A percentile compares a stretch with the other conserved stretches of the same genome.
These are phyloP conservation scores for Halyomorpha halys DNA, from an alignment of 1,140 invertebrate species.

Conservation along the genomic window DNA sequence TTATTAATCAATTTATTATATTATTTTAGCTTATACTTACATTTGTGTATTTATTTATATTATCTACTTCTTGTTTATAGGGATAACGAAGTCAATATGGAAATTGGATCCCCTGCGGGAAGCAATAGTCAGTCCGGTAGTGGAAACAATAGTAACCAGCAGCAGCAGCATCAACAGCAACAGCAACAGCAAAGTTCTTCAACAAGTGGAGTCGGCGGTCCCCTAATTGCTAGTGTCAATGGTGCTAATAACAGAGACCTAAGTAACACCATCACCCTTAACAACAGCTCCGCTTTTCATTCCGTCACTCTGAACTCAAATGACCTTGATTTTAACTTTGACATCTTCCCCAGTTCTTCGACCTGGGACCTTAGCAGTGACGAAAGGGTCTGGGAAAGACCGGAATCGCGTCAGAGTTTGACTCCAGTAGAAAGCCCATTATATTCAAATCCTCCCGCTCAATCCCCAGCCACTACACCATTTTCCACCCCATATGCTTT, in stretches of 20 bases:
- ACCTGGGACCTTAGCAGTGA: too few relatives aligned
- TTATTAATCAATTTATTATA: too few relatives aligned
- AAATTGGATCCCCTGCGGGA: conserved; percentile 5
- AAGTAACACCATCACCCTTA: conserved; percentile 30
- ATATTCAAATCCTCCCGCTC: neutral
- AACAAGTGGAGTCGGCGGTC: conserved; percentile 42
- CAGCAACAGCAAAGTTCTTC: neutral
- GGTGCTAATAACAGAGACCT: conserved; percentile 37
- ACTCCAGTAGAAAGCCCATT: conserved; percentile 40
- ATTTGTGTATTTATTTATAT: neutral
- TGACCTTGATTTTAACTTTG: conserved; percentile 41
- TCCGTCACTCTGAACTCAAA: conserved; percentile 35
- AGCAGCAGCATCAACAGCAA: neutral
- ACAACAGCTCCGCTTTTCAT: conserved; percentile 32
- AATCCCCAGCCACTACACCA: neutral
- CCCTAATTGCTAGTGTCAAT: conserved; percentile 46
- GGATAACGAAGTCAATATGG: conserved; percentile 39
- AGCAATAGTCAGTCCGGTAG: conserved; percentile 19
- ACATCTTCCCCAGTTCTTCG: conserved; percentile 42
- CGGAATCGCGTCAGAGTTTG: conserved; percentile 42
- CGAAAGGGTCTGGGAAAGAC: too few relatives aligned
- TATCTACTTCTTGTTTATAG: conserved; percentile 32
- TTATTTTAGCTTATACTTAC: neutral
- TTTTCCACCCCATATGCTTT: neutral
- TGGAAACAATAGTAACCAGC: neutral